Evolutionary conservation across 92 coral and sea anemone genomes (phyloP).

Genomic region (Chrysogorgia sp.): DNA sequence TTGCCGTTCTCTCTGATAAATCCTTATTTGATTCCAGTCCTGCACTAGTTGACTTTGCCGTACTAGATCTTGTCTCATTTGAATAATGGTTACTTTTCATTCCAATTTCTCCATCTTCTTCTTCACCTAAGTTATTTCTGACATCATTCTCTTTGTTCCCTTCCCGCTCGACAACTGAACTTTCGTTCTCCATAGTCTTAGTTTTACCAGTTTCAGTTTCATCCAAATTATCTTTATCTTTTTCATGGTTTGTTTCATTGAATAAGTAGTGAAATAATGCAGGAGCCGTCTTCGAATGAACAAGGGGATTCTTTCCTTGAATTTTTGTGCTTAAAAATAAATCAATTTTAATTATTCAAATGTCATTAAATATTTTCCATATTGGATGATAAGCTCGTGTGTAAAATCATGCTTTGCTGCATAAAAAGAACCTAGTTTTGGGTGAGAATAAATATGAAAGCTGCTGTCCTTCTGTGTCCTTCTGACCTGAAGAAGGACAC

Average conservation of each 20-base stretch:
- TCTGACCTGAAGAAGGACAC: too few relatives aligned
- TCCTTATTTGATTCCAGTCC: slow-evolving; percentile 9
- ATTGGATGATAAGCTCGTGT: too few relatives aligned
- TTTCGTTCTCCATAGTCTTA: not conserved
- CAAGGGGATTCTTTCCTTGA: slow-evolving; percentile 19
- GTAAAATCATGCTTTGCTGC: too few relatives aligned
- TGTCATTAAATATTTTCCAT: not conserved
- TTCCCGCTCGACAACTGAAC: not conserved
- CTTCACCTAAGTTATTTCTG: not conserved
- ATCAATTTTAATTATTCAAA: not conserved
- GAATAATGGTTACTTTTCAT: not conserved
- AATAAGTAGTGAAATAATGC: not conserved
- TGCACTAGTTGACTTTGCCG: not conserved
- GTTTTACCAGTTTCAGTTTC: not conserved
- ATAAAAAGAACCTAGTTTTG: too few relatives aligned
- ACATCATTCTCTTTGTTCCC: not conserved
- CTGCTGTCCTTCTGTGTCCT: too few relatives aligned
- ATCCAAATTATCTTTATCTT: slow-evolving; percentile 1
- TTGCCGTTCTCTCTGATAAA: slow-evolving; percentile 9
- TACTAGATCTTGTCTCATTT: not conserved
- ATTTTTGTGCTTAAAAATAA: not conserved
- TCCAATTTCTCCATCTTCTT: not conserved
- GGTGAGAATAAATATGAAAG: too few relatives aligned
- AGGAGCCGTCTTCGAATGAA: slow-evolving; percentile 25
- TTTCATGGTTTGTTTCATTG: not conserved